Evolutionary conservation across 2,888 invertebrate species (phyloP).

Genomic region (Drosophila borealis): DNA sequence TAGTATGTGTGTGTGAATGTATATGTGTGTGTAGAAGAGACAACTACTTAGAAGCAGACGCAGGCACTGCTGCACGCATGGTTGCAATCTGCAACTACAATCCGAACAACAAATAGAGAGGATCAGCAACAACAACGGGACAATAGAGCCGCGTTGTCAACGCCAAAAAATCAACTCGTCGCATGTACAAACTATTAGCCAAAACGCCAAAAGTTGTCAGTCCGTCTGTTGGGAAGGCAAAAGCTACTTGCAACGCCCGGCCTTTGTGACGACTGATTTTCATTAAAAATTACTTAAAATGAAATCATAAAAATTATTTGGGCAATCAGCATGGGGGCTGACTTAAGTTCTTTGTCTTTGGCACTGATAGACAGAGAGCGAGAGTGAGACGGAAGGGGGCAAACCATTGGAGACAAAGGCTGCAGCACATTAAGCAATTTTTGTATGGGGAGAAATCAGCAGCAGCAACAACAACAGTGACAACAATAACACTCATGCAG

Average conservation of each 20-base stretch:
- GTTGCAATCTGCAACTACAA: slow-evolving; percentile 44
- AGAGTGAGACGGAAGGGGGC: background rate
- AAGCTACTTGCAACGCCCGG: slow-evolving; percentile 25
- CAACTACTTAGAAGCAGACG: slow-evolving; percentile 44
- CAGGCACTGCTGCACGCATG: slow-evolving; percentile 46
- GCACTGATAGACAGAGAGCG: slow-evolving; percentile 3
- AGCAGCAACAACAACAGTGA: slow-evolving; percentile 37
- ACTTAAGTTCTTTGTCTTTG: slow-evolving; percentile 58
- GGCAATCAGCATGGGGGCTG: slow-evolving; percentile 64
- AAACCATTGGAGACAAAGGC: slow-evolving; percentile 58
- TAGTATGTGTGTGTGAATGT: slow-evolving; percentile 8
- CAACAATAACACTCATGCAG: slow-evolving; percentile 8
- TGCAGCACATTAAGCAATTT: slow-evolving; percentile 70
- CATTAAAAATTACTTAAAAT: slow-evolving; percentile 83
- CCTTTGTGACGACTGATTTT: slow-evolving; percentile 69
- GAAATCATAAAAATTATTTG: slow-evolving; percentile 73
- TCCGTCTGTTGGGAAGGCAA: slow-evolving; percentile 3
- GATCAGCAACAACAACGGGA: slow-evolving; percentile 34
- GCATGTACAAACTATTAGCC: slow-evolving; percentile 77
- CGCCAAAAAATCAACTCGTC: slow-evolving; percentile 67
- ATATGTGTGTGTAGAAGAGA: slow-evolving; percentile 18
- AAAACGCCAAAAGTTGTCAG: slow-evolving; percentile 71
- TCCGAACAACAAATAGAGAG: slow-evolving; percentile 14
- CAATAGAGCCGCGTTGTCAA: slow-evolving; percentile 65
- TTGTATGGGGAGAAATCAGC: slow-evolving; percentile 57